Evolutionary conservation across 2,888 invertebrate species (phyloP).

Genomic region (Strigamia crassipes): DNA sequence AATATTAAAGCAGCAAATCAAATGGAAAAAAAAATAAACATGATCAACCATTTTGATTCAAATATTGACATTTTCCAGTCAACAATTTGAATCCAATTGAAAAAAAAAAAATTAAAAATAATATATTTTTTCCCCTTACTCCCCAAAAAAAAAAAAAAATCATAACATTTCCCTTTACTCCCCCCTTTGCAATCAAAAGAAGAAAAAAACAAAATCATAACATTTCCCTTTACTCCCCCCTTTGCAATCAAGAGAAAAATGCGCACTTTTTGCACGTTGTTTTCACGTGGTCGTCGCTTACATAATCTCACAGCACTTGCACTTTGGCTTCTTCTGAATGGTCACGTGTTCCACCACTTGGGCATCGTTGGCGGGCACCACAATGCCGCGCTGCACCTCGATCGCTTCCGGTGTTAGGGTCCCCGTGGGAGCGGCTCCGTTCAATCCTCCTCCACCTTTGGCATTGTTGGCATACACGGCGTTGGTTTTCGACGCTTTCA

Average conservation of each 20-base stretch:
- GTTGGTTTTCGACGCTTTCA: constrained; percentile 45
- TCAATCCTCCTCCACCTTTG: constrained; percentile 51
- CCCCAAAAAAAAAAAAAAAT: neutral
- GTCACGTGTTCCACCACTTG: constrained; percentile 90
- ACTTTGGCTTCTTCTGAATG: constrained; percentile 93
- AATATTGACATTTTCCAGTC: too few relatives aligned
- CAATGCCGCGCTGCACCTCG: constrained; percentile 73
- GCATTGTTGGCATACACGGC: constrained; percentile 14
- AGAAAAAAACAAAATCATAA: neutral
- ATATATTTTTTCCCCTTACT: too few relatives aligned
- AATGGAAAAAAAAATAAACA: neutral
- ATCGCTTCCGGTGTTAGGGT: constrained; percentile 62
- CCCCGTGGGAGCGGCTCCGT: constrained; percentile 51
- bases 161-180: neutral
- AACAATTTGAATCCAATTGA: neutral
- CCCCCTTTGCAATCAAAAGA: too few relatives aligned
- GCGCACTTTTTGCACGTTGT: too few relatives aligned
- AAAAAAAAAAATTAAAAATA: neutral
- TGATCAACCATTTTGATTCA: too few relatives aligned
- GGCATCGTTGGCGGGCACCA: constrained; percentile 66
- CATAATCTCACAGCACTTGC: constrained; percentile 78
- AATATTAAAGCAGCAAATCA: constrained; percentile 10
- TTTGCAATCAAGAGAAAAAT: too few relatives aligned
- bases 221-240: too few relatives aligned
- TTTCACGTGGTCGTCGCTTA: too few relatives aligned